A percentile compares a stretch with the other conserved stretches of the same genome.
Conservation (phyloP, 2,797 vertebrate species). For the Pogonophryne albipinna region DNA sequence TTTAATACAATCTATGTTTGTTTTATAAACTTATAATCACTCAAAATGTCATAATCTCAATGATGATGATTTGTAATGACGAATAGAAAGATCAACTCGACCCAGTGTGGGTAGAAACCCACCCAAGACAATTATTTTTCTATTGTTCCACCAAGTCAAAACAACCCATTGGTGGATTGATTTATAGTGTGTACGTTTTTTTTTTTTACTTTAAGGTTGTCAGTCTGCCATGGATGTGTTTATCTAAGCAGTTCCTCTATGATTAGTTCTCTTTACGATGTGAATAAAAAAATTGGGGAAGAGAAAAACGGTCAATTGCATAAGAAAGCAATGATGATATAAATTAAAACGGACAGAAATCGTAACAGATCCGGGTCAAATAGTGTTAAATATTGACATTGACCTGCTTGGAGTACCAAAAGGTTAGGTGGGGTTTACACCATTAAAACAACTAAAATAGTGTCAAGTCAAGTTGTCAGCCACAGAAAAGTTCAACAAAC, state of each 20-base stretch:
- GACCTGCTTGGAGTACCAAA: conserved; percentile 51
- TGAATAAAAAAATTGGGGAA: conserved; percentile 25
- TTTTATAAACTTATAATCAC: too few relatives aligned
- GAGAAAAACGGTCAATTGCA: not conserved
- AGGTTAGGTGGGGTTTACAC: conserved; percentile 54
- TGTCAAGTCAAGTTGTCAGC: conserved; percentile 61
- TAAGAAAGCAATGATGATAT: conserved; percentile 21
- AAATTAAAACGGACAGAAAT: conserved; percentile 49
- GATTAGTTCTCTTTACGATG: conserved; percentile 30
- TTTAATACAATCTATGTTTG: too few relatives aligned
- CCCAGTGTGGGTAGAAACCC: not conserved
- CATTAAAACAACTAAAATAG: conserved; percentile 55
- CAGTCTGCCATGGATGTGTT: not conserved
- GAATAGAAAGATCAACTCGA: too few relatives aligned
- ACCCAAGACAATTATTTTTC: not conserved
- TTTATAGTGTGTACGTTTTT: not conserved
- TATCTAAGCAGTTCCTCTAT: conserved; percentile 9
- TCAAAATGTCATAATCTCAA: too few relatives aligned
- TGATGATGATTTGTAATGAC: too few relatives aligned
- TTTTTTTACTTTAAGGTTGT: not conserved
- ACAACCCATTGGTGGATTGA: not conserved
- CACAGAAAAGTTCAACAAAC: conserved; percentile 68
- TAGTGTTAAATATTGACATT: conserved; percentile 44
- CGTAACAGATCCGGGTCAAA: conserved; percentile 47
- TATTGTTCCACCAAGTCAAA: not conserved